These are phyloP conservation scores for Microcebus ravelobensis DNA, from an alignment of 2,113 vertebrate genomes.

Conservation along the genomic window DNA sequence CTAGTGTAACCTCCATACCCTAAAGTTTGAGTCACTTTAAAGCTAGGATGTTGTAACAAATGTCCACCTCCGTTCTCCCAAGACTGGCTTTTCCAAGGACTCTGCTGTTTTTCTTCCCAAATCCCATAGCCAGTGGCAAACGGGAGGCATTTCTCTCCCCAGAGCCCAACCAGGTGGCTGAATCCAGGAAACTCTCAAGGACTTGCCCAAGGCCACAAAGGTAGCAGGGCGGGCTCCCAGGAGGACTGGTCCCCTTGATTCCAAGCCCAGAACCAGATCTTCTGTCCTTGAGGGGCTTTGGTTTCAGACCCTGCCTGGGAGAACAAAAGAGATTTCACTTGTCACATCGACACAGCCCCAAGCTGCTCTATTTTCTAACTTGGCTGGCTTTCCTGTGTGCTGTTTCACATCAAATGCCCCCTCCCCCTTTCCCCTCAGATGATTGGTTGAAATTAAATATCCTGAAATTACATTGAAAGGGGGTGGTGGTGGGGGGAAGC, in stretches of 20 bases:
- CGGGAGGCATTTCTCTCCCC: not conserved
- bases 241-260: not conserved
- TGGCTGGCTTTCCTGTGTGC: conserved; percentile 74
- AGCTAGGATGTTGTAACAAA: not conserved
- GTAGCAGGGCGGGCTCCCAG: not conserved
- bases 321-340: conserved; percentile 77
- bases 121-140: not conserved
- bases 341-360: conserved; percentile 54
- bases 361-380: conserved; percentile 59
- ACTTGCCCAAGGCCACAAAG: not conserved
- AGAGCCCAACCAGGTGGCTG: not conserved
- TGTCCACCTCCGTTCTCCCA: not conserved
- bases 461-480: conserved; percentile 66
- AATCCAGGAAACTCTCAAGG: not conserved
- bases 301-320: conserved; percentile 55
- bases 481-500: not conserved
- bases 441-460: conserved; percentile 77
- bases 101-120: not conserved
- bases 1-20: not conserved
- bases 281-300: conserved; percentile 17
- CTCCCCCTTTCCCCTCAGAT: conserved; percentile 7
- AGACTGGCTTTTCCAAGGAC: not conserved
- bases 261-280: not conserved
- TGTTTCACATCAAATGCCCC: conserved; percentile 75
- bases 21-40: not conserved